phyloP scores from a whole-genome alignment of 2,888 invertebrate species.

The Synanthedon tipuliformis region DNA sequence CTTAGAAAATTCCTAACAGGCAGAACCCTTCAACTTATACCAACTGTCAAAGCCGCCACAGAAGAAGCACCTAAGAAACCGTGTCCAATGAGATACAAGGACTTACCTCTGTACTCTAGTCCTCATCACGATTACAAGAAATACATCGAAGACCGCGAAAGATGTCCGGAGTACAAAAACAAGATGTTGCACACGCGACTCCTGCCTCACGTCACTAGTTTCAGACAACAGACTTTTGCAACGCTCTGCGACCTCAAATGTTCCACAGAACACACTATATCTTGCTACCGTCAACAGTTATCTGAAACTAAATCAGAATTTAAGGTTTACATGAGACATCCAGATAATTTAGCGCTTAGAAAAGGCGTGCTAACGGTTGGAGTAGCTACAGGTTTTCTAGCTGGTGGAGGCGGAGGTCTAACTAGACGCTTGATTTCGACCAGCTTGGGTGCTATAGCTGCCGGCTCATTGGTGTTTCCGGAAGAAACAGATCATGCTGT shows the following conservation, averaged over 20 bases:
- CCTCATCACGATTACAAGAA: constrained; percentile 42
- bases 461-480: constrained; percentile 37
- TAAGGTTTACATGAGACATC: constrained; percentile 25
- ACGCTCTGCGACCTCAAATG: constrained; percentile 9
- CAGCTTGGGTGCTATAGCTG: constrained; percentile 19
- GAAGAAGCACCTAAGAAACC: constrained; percentile 25
- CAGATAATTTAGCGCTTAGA: constrained; percentile 21
- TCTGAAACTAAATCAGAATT: constrained; percentile 15
- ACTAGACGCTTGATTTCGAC: constrained; percentile 21
- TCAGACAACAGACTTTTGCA: constrained; percentile 10
- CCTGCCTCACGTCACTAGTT: constrained; percentile 24
- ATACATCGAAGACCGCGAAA: constrained; percentile 16
- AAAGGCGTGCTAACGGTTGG: constrained; percentile 21
- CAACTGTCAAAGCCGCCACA: constrained; percentile 24
- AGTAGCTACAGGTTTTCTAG: constrained; percentile 17
- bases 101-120: constrained; percentile 35
- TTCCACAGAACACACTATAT: not conserved
- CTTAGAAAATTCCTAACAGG: constrained; percentile 26
- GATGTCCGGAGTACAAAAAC: constrained; percentile 23
- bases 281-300: constrained; percentile 3
- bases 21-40: constrained; percentile 23
- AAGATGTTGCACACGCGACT: constrained; percentile 30
- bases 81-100: constrained; percentile 40
- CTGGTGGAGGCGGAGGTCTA: constrained; percentile 14
- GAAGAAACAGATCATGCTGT: constrained; percentile 38